Evolutionary conservation across 2,888 invertebrate species (phyloP).

Genomic region (Serripes groenlandicus): DNA sequence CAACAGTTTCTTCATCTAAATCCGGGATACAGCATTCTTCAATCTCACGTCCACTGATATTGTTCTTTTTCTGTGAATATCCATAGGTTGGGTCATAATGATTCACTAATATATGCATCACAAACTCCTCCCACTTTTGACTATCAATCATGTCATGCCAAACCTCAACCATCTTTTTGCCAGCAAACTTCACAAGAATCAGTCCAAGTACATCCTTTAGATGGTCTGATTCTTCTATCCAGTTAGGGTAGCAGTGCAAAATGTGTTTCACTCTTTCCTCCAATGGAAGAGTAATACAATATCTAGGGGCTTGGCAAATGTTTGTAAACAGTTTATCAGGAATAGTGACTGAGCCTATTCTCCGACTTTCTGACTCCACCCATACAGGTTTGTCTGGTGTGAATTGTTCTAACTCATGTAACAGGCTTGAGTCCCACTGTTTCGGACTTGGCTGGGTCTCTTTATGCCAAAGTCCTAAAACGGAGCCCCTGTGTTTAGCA

Average conservation of each 20-base stretch:
- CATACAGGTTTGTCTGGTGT: slow-evolving; percentile 65
- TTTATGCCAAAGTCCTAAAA: slow-evolving; percentile 73
- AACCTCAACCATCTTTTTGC: slow-evolving; percentile 59
- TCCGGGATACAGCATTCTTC: slow-evolving; percentile 46
- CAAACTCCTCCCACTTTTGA: slow-evolving; percentile 71
- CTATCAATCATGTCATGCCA: slow-evolving; percentile 70
- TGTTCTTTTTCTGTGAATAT: slow-evolving; percentile 73
- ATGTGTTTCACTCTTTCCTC: slow-evolving; percentile 73
- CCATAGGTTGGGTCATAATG: slow-evolving; percentile 76
- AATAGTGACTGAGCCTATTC: slow-evolving; percentile 69
- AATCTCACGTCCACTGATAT: slow-evolving; percentile 23
- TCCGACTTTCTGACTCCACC: slow-evolving; percentile 76
- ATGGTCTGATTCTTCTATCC: slow-evolving; percentile 66
- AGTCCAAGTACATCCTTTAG: slow-evolving; percentile 52
- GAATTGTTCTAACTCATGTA: slow-evolving; percentile 57
- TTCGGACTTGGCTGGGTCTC: slow-evolving; percentile 75
- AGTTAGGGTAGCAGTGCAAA: slow-evolving; percentile 70
- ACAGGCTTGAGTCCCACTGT: slow-evolving; percentile 67
- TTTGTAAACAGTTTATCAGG: slow-evolving; percentile 65
- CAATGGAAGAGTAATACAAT: slow-evolving; percentile 67
- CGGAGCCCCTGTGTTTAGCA: slow-evolving; percentile 77
- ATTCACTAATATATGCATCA: slow-evolving; percentile 66
- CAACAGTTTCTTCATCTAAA: slow-evolving; percentile 47
- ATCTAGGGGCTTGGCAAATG: slow-evolving; percentile 64
- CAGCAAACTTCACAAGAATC: slow-evolving; percentile 58